phyloP scores from a whole-genome alignment of 2,113 vertebrate genomes.

The Vicugna pacos region DNA sequence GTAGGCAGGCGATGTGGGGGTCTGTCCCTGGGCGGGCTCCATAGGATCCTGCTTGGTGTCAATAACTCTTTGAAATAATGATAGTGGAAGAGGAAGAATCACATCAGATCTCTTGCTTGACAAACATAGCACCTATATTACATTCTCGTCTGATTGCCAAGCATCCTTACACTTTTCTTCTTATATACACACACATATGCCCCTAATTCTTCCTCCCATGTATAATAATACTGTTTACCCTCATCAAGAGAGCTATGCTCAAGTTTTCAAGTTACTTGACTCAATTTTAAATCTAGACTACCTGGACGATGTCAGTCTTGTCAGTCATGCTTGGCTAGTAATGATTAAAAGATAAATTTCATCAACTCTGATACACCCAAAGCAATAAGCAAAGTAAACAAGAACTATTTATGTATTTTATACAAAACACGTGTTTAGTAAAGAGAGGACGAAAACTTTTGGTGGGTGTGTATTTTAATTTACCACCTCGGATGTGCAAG shows the following conservation, averaged over 20 bases:
- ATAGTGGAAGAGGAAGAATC: not conserved
- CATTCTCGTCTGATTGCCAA: not conserved
- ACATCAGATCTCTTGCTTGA: not conserved
- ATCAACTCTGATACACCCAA: not conserved
- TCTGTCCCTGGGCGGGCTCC: too few relatives aligned
- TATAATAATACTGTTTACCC: not conserved
- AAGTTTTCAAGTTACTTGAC: not conserved
- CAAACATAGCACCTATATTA: not conserved
- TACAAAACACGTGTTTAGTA: not conserved
- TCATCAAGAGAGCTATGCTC: not conserved
- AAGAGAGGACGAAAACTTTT: not conserved
- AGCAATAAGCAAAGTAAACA: not conserved
- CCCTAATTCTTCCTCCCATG: not conserved
- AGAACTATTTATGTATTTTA: not conserved
- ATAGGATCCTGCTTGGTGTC: too few relatives aligned
- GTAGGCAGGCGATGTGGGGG: too few relatives aligned
- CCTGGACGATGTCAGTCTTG: not conserved
- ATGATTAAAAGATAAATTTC: not conserved
- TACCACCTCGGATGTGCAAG: not conserved
- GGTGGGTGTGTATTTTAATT: not conserved
- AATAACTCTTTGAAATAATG: not conserved
- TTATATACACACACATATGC: not conserved
- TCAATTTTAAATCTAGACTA: not conserved
- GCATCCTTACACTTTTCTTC: not conserved
- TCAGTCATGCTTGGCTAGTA: not conserved